Base-by-base conservation (phyloP, 2,888 invertebrate genomes). In the Cantharis rustica region DNA sequence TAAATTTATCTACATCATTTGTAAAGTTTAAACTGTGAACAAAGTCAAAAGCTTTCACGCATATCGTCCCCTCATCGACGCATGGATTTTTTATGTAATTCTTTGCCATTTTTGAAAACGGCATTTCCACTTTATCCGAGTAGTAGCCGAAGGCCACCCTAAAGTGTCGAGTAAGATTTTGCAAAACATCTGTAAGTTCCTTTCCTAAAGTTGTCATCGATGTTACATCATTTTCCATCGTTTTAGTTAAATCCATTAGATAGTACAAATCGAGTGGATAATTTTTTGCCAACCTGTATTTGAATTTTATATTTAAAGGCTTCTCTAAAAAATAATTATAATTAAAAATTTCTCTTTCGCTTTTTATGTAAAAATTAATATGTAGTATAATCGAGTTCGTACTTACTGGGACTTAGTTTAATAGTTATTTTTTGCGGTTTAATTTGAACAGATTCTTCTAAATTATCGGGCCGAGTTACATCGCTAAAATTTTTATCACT, bases 201-300 rank as follows among this genome's bases (percentile, higher is more conserved):
- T 90, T 91, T 16, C 93, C 91, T 70, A 94, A 85, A 11, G 90
- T 91, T 1, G 94, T 93, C 71, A 97, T 87, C 2, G 95, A 95
- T 77, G 93, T 91, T 84, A 96, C 94, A 87, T 97, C 96, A 81
- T 95, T 94, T 84, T 91, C 91, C 98, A 97, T 97, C 1, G 96
- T 95, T 90, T 94, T 93, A 1, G 97, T 96, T 75, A 97, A 89
- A 86, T 97, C 97, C 95, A 97, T 96, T 81, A 98, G 89, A 84
- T 95, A 96, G 88, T 97, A 98, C 63, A 97, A 89, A 86, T 97
- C 97, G 63, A 98, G 90, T 9, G 94, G 94, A 84, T 96, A 96
- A 86, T 98, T 95, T 86, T 93, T 92, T 10, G 96, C 95, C 71
- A 95, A 93, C 71, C 93, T 90, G 84, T 93, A 95, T n/a, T 90